phyloP scores from a whole-genome alignment of 2,888 invertebrate species.

The Sipha maydis region DNA sequence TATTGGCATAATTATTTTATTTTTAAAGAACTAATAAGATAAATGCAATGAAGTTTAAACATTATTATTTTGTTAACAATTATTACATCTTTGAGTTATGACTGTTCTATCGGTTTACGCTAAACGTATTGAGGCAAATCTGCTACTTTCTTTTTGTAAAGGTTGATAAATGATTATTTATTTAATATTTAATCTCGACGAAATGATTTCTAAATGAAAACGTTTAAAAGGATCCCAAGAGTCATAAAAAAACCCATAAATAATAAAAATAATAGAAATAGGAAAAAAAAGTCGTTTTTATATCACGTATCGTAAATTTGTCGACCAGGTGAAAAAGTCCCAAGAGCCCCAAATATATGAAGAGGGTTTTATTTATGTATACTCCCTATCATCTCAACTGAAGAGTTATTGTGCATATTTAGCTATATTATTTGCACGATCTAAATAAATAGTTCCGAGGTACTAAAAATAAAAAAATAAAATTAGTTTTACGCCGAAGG shows the following conservation, averaged over 20 bases:
- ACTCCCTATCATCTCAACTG: background rate
- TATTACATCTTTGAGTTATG: no score
- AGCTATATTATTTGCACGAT: slow-evolving; percentile 24
- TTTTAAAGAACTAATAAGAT: no score
- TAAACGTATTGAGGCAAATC: background rate
- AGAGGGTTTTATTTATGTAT: slow-evolving; percentile 19
- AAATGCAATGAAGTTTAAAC: no score
- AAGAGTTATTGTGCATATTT: slow-evolving; percentile 5
- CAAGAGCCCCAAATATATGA: background rate
- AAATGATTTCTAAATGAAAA: background rate
- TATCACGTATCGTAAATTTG: slow-evolving; percentile 31
- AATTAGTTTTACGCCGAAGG: background rate
- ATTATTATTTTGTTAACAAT: no score
- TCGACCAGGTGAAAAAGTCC: background rate
- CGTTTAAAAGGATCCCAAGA: background rate
- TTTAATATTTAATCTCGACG: background rate
- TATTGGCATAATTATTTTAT: no score
- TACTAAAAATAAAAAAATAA: background rate
- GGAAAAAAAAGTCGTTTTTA: background rate
- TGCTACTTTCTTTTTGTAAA: background rate
- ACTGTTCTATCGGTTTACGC: no score
- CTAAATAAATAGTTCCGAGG: background rate
- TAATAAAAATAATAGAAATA: background rate
- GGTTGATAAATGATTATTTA: background rate
- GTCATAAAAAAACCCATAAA: slow-evolving; percentile 29